Base-by-base conservation (phyloP, 2,797 vertebrate species). In the Vespertilio murinus region DNA sequence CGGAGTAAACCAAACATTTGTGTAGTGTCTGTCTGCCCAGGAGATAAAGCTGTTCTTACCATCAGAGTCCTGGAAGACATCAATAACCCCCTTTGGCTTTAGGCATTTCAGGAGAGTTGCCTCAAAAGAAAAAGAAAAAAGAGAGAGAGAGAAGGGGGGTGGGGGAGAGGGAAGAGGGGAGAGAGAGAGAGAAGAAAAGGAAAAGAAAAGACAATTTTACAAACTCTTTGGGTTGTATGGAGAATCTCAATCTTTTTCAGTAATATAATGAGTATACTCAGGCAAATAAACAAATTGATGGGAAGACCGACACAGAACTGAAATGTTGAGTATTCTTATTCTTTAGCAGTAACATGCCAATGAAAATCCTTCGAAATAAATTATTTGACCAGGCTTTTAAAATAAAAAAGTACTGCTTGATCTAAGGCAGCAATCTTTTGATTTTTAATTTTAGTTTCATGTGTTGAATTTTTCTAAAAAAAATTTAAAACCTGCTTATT, bases 41-140 rank as follows among this genome's bases (percentile, higher is more conserved):
- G 96, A 98, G 98, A 98, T 97, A 98, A 98, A 98, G 84, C 95
- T 96, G 89, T 75, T 87, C 95, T 95, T 96, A 86, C 94, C 96
- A 47, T 96, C 95, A 96, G 93, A 96, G 94, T 88, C 77, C 74
- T 96, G 92, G 95, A 95, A 97, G 97, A 97, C 89, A 96, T 96
- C 96, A 97, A 70, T 96, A 96, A 22, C 25, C 84, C 85, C 74
- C 49, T 96, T 95, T 71, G 78, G 6, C 45, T 87, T 83, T 42
- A 95, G 75, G 84, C 3, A 0, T 52, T 90, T 28, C 42, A 96
- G 93, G 90, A 93, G 92, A 97, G 95, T 88, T 45, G 85, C 82
- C 1, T 86, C 80, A 40, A 20, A 94, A 47, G 42, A 42, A 42
- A 42, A 42, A 10, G 42, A 42, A 8, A 67, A 38, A 47, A 61